phyloP scores from a whole-genome alignment of 2,888 invertebrate species.

The Uloborus plumipes region DNA sequence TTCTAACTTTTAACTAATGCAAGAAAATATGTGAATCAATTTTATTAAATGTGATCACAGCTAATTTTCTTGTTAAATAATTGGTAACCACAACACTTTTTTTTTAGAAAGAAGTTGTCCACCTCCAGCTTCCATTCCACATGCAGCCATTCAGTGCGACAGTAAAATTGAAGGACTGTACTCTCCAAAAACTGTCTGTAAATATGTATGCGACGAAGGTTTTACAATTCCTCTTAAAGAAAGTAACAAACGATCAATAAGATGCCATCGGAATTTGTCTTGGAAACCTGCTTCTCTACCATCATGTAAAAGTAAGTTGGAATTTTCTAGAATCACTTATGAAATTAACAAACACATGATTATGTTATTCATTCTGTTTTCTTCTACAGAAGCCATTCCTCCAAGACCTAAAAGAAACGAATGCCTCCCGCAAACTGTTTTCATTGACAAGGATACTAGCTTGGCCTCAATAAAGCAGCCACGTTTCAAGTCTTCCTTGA shows the following conservation, averaged over 20 bases:
- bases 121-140: conserved; percentile 6
- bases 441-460: not conserved
- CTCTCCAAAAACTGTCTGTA: conserved; percentile 29
- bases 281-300: conserved; percentile 32
- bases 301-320: conserved; percentile 34
- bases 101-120: conserved; percentile 34
- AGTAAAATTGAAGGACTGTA: conserved; percentile 2
- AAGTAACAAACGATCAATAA: conserved; percentile 10
- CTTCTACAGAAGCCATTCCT: conserved; percentile 20
- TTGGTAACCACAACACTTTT: not conserved
- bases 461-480: conserved; percentile 19
- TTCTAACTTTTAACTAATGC: no score
- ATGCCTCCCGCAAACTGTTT: conserved; percentile 14
- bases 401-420: conserved; percentile 18
- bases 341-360: not conserved
- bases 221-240: conserved; percentile 22
- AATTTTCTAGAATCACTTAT: not conserved
- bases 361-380: not conserved
- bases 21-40: no score
- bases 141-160: conserved; percentile 16
- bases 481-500: conserved; percentile 34
- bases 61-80: no score
- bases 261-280: conserved; percentile 25
- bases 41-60: no score
- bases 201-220: conserved; percentile 37